Evolutionary conservation across 1,140 invertebrate species (phyloP).

Genomic region (Philaenus spumarius): DNA sequence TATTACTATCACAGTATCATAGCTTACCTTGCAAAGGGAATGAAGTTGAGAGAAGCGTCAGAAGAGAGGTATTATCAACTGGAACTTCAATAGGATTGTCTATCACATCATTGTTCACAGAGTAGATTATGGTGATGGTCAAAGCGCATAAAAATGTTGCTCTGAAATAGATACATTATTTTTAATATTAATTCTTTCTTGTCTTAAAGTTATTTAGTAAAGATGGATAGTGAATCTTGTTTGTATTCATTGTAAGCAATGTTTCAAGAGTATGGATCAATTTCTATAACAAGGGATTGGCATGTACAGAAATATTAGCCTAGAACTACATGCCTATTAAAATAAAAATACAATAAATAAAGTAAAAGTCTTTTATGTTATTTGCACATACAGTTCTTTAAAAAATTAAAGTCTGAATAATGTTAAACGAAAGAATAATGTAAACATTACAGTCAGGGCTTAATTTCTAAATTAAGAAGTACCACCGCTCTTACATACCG

Average conservation of each 20-base stretch:
- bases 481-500: too few relatives aligned
- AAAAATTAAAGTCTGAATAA: not conserved
- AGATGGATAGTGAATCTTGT: not conserved
- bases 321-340: not conserved
- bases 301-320: not conserved
- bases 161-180: slow-evolving; percentile 34
- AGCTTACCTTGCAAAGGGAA: slow-evolving; percentile 13
- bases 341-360: not conserved
- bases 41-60: slow-evolving; percentile 8
- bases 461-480: not conserved
- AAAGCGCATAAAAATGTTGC: slow-evolving; percentile 41
- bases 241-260: not conserved
- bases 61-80: slow-evolving; percentile 11
- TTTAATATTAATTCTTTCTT: not conserved
- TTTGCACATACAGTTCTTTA: not conserved
- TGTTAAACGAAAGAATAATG: not conserved
- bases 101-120: slow-evolving; percentile 36
- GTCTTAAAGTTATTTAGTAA: not conserved
- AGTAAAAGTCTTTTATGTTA: too few relatives aligned
- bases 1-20: too few relatives aligned
- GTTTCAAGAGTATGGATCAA: not conserved
- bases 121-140: slow-evolving; percentile 47
- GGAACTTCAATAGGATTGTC: slow-evolving; percentile 20
- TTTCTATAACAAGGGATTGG: not conserved
- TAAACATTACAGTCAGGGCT: not conserved